phyloP scores from a whole-genome alignment of 2,113 vertebrate genomes.

The Plotosus lineatus region DNA sequence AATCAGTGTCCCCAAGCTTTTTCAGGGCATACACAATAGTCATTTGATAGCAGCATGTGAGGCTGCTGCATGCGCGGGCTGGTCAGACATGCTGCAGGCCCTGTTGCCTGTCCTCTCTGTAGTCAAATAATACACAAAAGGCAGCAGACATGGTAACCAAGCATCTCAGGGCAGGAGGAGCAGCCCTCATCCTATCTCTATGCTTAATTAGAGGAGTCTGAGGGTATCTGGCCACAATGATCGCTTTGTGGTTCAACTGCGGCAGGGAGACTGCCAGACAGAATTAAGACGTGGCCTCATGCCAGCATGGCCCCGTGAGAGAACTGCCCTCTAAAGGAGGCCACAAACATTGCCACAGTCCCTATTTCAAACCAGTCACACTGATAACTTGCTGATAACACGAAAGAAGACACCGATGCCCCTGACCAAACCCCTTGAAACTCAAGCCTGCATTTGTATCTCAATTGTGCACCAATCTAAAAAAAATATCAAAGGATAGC shows the following conservation, averaged over 20 bases:
- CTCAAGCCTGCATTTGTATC: conserved; percentile 21
- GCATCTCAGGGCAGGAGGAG: conserved; percentile 53
- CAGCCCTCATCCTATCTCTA: conserved; percentile 69
- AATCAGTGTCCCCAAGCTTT: conserved; percentile 35
- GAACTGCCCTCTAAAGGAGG: conserved; percentile 66
- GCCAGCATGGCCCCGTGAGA: conserved; percentile 75
- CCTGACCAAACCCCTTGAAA: conserved; percentile 46
- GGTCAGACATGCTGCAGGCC: conserved; percentile 45
- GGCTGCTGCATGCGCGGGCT: conserved; percentile 42
- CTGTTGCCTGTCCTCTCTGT: conserved; percentile 53
- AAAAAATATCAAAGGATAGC: conserved; percentile 38
- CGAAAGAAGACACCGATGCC: conserved; percentile 61
- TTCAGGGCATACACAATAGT: conserved; percentile 41
- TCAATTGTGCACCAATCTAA: conserved; percentile 26
- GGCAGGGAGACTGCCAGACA: conserved; percentile 73
- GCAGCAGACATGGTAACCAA: conserved; percentile 48
- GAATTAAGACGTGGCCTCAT: conserved; percentile 78
- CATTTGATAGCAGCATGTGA: conserved; percentile 48
- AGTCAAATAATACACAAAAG: conserved; percentile 55
- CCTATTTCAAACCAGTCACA: conserved; percentile 59
- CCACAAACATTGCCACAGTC: conserved; percentile 58
- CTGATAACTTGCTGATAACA: conserved; percentile 62
- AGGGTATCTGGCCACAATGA: conserved; percentile 78
- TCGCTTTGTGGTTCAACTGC: conserved; percentile 80
- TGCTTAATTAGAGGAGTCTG: conserved; percentile 81